Conservation (phyloP, 2,797 vertebrate genomes). For the Gymnopithys bicolor region DNA sequence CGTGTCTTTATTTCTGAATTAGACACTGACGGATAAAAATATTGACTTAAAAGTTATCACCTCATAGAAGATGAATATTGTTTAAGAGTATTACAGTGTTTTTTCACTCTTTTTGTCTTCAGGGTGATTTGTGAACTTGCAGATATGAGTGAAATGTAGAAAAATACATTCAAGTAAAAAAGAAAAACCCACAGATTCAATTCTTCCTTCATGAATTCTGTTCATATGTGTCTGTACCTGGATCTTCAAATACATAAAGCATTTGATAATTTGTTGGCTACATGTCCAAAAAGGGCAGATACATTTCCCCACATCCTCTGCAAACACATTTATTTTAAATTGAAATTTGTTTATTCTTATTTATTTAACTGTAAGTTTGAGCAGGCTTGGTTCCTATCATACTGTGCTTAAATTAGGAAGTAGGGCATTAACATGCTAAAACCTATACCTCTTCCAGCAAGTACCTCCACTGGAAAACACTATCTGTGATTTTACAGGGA, state of each 20-base stretch:
- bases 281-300: not conserved
- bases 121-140: not conserved
- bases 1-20: not conserved
- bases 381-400: not conserved
- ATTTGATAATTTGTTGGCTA: not conserved
- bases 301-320: not conserved
- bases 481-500: not conserved
- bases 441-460: not conserved
- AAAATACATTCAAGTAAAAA: not conserved
- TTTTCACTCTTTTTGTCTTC: not conserved
- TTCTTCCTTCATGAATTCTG: not conserved
- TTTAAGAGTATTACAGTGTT: not conserved
- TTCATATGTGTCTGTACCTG: not conserved
- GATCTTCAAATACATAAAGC: not conserved
- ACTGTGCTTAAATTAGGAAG: not conserved
- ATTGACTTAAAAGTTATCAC: not conserved
- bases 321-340: not conserved
- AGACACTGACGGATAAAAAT: not conserved
- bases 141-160: not conserved
- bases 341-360: not conserved
- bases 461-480: not conserved
- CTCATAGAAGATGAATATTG: not conserved
- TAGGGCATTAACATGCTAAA: not conserved
- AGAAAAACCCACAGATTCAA: not conserved
- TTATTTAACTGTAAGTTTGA: not conserved